A percentile compares a stretch with the other conserved stretches of the same genome.
These are phyloP conservation scores for Umimayanthus chanpuru DNA, from an alignment of 92 coral and sea anemone genomes.

Conservation along the genomic window DNA sequence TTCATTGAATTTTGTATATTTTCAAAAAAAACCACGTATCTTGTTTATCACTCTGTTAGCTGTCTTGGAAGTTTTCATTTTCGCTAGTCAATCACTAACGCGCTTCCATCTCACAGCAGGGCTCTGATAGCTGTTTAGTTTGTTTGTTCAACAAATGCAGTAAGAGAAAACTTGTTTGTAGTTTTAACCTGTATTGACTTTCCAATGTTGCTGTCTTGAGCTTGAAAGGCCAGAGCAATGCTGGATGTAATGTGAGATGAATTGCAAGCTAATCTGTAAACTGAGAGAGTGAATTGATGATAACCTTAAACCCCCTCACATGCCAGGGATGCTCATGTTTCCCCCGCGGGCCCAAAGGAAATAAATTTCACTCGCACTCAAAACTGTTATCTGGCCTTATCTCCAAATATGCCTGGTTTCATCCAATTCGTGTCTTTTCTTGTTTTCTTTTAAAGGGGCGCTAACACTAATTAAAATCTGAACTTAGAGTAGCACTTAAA, in stretches of 20 bases:
- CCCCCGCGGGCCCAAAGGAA: slow-evolving; percentile 24
- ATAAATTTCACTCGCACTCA: neutral
- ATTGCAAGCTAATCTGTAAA: neutral
- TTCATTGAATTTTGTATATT: too few species aligned
- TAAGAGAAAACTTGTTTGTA: slow-evolving; percentile 7
- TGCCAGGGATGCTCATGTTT: slow-evolving; percentile 2
- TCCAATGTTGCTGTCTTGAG: neutral
- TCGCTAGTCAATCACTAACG: neutral
- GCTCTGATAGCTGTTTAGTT: slow-evolving; percentile 4
- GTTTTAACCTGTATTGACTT: slow-evolving; percentile 4
- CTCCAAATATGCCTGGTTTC: slow-evolving; percentile 31
- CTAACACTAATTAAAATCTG: slow-evolving; percentile 47
- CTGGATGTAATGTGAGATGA: slow-evolving; percentile 25
- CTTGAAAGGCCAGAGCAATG: neutral
- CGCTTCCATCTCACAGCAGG: neutral
- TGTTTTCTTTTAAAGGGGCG: slow-evolving; percentile 30
- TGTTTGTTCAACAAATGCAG: slow-evolving; percentile 33
- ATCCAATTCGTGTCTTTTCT: slow-evolving; percentile 24
- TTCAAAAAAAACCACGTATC: too few species aligned
- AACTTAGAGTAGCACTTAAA: neutral
- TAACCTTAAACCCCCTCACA: slow-evolving; percentile 15
- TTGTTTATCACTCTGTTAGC: too few species aligned
- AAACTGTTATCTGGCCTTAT: slow-evolving; percentile 27
- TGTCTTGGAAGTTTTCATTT: neutral
- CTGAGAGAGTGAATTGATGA: slow-evolving; percentile 7